These are phyloP conservation scores for Netelia virgata DNA, from an alignment of 2,888 invertebrate species.

Conservation along the genomic window DNA sequence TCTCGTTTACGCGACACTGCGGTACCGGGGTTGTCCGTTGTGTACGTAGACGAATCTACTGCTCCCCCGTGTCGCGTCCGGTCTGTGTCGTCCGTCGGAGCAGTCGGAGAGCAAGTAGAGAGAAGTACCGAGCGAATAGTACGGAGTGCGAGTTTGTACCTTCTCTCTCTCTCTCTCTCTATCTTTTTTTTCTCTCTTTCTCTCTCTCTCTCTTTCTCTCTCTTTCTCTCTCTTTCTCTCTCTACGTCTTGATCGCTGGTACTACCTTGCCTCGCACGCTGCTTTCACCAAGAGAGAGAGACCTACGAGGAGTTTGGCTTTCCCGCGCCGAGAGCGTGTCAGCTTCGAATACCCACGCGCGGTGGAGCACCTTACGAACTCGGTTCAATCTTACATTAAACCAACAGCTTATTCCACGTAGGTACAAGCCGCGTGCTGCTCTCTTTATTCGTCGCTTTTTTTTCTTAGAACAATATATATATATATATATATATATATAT, in stretches of 20 bases:
- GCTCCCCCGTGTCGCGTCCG: neutral
- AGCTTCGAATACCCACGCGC: slow-evolving; percentile 32
- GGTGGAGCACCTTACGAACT: slow-evolving; percentile 9
- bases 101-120: neutral
- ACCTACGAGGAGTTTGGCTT: slow-evolving; percentile 77
- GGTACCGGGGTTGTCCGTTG: neutral
- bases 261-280: slow-evolving; percentile 66
- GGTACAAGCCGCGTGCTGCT: neutral
- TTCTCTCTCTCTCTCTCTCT: neutral
- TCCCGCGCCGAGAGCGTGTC: slow-evolving; percentile 76
- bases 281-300: slow-evolving; percentile 79
- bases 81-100: neutral
- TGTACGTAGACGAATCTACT: neutral
- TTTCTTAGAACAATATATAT: neutral
- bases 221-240: no score
- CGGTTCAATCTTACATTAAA: slow-evolving; percentile 6
- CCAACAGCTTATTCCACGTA: slow-evolving; percentile 34
- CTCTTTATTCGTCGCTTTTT: neutral
- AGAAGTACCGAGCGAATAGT: neutral
- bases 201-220: no score
- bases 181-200: no score
- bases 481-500: neutral
- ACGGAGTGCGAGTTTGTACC: neutral
- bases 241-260: neutral
- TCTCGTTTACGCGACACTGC: neutral